Percentiles rank a stretch among this genome's conserved stretches.
Conservation (phyloP, 64 coral and sea anemone genomes). For the Anthopleura sola region DNA sequence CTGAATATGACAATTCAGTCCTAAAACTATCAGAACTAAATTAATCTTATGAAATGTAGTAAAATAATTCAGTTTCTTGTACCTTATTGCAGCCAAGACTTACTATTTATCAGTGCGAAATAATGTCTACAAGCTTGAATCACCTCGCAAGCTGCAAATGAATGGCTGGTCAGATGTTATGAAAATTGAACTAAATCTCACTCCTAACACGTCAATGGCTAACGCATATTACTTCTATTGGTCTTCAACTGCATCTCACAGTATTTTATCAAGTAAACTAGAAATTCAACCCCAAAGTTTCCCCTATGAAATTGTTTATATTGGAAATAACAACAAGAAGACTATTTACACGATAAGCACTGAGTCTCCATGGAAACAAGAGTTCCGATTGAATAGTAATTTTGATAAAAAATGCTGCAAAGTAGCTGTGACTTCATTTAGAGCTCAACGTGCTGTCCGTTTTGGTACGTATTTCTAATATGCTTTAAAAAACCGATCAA, state of each 20-base stretch:
- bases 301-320: neutral
- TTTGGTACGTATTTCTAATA: neutral
- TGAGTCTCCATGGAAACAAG: neutral
- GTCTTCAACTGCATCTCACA: neutral
- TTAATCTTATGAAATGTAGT: no score
- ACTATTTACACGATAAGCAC: neutral
- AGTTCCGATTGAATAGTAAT: neutral
- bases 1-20: no score
- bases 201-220: neutral
- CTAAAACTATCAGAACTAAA: no score
- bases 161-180: neutral
- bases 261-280: neutral
- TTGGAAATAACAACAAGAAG: neutral
- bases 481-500: no score
- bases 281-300: neutral
- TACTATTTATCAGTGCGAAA: neutral
- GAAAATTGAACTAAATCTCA: neutral
- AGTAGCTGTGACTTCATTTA: neutral
- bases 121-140: neutral
- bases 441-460: neutral
- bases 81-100: neutral
- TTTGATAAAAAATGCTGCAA: constrained; percentile 3
- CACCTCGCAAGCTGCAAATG: neutral
- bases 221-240: neutral
- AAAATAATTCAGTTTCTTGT: neutral